Evolutionary conservation across 2,797 vertebrate species (phyloP).

Genomic region (Eremophila alpestris): DNA sequence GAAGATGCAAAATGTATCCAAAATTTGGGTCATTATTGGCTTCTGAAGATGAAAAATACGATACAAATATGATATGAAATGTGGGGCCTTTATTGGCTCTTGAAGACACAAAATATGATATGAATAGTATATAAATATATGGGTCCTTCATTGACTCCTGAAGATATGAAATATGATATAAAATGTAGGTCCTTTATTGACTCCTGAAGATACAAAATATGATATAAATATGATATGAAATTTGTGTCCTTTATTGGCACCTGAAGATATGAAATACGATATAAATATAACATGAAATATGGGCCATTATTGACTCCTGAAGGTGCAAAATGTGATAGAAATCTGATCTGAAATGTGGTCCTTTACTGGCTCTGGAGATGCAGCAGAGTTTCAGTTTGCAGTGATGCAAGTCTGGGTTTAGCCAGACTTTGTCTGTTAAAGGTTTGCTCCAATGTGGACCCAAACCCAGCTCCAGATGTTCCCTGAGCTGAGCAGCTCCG

Average conservation of each 20-base stretch:
- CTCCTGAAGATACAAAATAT: not conserved
- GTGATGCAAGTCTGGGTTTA: not conserved
- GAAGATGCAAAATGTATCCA: not conserved
- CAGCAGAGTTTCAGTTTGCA: not conserved
- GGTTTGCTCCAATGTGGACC: not conserved
- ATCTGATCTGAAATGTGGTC: not conserved
- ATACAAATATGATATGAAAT: not conserved
- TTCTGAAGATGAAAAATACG: not conserved
- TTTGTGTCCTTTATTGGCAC: no score
- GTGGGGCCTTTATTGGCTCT: not conserved
- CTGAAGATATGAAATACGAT: not conserved
- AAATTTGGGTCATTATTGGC: not conserved
- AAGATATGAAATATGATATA: not conserved
- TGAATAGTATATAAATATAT: not conserved
- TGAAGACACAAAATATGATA: no score
- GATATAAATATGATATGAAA: not conserved
- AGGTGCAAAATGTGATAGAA: not conserved
- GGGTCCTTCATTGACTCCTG: not conserved
- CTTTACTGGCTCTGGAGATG: not conserved
- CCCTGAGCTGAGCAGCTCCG: fast-evolving
- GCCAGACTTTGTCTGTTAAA: not conserved
- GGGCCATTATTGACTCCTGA: not conserved
- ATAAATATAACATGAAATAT: not conserved
- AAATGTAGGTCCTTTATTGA: not conserved
- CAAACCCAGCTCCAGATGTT: not conserved